phyloP scores from a whole-genome alignment of 2,797 vertebrate genomes.

The Fundulus diaphanus region DNA sequence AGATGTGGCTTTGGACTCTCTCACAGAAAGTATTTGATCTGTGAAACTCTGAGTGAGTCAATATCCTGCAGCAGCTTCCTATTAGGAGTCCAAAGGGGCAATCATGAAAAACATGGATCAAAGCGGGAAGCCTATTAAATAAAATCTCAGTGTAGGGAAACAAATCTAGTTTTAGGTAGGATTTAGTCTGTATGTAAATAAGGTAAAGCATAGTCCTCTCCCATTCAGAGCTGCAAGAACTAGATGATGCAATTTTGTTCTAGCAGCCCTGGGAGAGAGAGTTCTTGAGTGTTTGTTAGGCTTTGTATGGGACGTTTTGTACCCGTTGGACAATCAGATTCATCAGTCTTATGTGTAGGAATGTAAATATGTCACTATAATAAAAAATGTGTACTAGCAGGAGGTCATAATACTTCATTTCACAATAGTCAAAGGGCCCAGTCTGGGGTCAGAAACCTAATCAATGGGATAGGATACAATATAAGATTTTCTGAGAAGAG shows the following conservation, averaged over 20 bases:
- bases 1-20: constrained; percentile 10
- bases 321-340: not conserved
- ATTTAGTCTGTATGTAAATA: not conserved
- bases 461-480: not conserved
- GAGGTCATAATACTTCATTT: too few relatives aligned
- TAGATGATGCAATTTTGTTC: not conserved
- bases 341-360: not conserved
- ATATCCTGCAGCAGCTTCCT: constrained; percentile 20
- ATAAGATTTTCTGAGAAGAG: not conserved
- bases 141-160: not conserved
- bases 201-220: not conserved
- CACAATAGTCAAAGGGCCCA: too few relatives aligned
- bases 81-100: constrained; percentile 17
- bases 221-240: not conserved
- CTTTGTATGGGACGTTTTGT: not conserved
- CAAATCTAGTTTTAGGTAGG: not conserved
- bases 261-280: not conserved
- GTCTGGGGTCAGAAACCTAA: not conserved
- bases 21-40: constrained; percentile 3
- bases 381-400: not conserved
- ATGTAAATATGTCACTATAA: not conserved
- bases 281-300: not conserved
- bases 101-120: constrained; percentile 3
- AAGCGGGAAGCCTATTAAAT: not conserved
- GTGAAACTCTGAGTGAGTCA: not conserved